A percentile compares a stretch with the other conserved stretches of the same genome.
Conservation (phyloP, 1,140 invertebrate genomes). For the Cydia fagiglandana region DNA sequence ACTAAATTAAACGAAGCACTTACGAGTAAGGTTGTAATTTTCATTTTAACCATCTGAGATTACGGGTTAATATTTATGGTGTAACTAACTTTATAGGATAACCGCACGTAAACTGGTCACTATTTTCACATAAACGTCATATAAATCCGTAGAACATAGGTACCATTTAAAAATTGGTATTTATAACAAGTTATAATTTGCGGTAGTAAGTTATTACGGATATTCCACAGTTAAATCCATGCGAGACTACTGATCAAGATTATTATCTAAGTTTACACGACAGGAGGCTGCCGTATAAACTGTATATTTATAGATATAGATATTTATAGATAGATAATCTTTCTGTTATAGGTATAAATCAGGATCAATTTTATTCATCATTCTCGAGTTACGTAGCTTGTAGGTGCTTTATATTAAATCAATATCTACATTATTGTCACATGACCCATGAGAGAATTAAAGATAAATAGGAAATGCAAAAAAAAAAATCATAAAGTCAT, state of each 20-base stretch:
- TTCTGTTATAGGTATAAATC: neutral
- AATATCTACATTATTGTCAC: too few species aligned
- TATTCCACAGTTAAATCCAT: neutral
- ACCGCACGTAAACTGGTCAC: slow-evolving; percentile 10
- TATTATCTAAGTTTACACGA: slow-evolving; percentile 1
- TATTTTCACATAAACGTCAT: slow-evolving; percentile 3
- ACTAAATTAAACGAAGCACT: neutral
- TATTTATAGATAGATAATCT: neutral
- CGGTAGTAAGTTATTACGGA: neutral
- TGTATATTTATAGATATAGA: too few species aligned
- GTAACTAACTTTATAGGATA: neutral
- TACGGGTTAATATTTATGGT: neutral
- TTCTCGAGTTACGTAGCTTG: too few species aligned
- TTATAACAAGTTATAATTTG: neutral
- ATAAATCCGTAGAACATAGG: neutral
- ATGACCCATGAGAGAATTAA: too few species aligned
- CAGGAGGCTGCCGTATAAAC: neutral
- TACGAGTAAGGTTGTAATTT: neutral
- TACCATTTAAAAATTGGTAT: slow-evolving; percentile 5
- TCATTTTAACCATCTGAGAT: neutral
- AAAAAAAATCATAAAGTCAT: too few species aligned
- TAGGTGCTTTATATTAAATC: too few species aligned
- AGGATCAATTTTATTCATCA: too few species aligned
- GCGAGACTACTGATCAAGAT: neutral
- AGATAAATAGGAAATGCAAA: too few species aligned